A percentile compares a stretch with the other conserved stretches of the same genome.
These are phyloP conservation scores for Misgurnus mizolepis DNA, from an alignment of 2,113 vertebrate genomes.

Conservation along the genomic window DNA sequence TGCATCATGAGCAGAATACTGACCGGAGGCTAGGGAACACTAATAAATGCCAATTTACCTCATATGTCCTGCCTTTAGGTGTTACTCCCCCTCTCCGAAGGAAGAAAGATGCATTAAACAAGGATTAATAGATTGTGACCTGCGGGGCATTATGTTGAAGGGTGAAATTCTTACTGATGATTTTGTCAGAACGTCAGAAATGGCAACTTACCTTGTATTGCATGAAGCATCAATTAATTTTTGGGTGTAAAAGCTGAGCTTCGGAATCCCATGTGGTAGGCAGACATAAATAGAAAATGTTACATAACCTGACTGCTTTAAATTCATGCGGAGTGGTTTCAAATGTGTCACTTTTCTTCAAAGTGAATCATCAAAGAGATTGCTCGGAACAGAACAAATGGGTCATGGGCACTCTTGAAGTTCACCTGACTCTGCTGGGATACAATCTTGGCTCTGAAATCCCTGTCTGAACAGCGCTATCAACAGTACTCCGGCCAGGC, in stretches of 20 bases:
- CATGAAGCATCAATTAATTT: slow-evolving; percentile 25
- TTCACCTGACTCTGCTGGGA: slow-evolving; percentile 34
- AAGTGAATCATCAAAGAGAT: slow-evolving; percentile 58
- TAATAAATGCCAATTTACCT: slow-evolving; percentile 52
- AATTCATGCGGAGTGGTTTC: slow-evolving; percentile 59
- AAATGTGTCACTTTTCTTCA: slow-evolving; percentile 62
- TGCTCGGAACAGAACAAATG: slow-evolving; percentile 47
- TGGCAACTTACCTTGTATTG: background rate
- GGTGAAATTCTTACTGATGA: background rate
- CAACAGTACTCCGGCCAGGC: slow-evolving; percentile 13
- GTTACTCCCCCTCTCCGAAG: slow-evolving; percentile 1
- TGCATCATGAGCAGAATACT: slow-evolving; percentile 54
- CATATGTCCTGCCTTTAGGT: slow-evolving; percentile 40
- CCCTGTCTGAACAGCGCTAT: slow-evolving; percentile 6
- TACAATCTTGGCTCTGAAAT: slow-evolving; percentile 31
- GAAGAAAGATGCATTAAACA: slow-evolving; percentile 3
- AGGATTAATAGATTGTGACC: slow-evolving; percentile 17
- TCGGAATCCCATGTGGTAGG: slow-evolving; percentile 29
- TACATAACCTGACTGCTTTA: slow-evolving; percentile 55
- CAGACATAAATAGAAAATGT: slow-evolving; percentile 47
- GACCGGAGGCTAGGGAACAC: slow-evolving; percentile 46
- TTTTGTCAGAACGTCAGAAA: slow-evolving; percentile 10
- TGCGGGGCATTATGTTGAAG: background rate
- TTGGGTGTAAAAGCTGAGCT: slow-evolving; percentile 15
- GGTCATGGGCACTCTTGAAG: slow-evolving; percentile 44